A percentile compares a stretch with the other conserved stretches of the same genome.
phyloP scores from a whole-genome alignment of 1,140 invertebrate genomes.

The Globodera ellingtonae region DNA sequence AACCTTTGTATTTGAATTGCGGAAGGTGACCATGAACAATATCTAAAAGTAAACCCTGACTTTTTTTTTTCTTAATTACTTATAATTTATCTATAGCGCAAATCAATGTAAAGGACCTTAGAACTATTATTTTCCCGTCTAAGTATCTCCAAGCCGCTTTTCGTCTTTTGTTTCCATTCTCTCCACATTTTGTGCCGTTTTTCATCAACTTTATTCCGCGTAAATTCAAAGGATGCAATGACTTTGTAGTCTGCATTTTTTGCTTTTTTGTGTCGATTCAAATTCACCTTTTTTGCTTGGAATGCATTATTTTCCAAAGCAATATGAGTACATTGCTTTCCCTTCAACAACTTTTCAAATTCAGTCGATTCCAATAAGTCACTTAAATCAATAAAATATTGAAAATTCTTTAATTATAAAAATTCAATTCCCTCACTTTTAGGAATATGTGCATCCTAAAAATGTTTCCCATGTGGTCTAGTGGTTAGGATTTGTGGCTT shows the following conservation, averaged over 20 bases:
- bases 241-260: not conserved
- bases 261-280: not conserved
- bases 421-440: not conserved
- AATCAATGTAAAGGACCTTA: not conserved
- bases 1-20: not conserved
- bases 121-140: not conserved
- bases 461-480: slow-evolving; percentile 66
- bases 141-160: not conserved
- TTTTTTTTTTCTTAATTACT: not conserved
- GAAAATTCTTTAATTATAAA: not conserved
- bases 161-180: not conserved
- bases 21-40: not conserved
- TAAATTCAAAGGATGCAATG: not conserved
- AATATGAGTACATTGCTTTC: not conserved
- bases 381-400: not conserved
- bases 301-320: not conserved
- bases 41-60: not conserved
- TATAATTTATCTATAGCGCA: too few relatives aligned
- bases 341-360: not conserved
- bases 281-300: not conserved
- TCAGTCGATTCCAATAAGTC: not conserved
- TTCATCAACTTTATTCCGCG: not conserved
- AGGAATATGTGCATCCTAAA: too few relatives aligned
- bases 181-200: not conserved
- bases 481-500: slow-evolving; percentile 81